phyloP scores from a whole-genome alignment of 2,888 invertebrate species.

The Choreutis nemorana region DNA sequence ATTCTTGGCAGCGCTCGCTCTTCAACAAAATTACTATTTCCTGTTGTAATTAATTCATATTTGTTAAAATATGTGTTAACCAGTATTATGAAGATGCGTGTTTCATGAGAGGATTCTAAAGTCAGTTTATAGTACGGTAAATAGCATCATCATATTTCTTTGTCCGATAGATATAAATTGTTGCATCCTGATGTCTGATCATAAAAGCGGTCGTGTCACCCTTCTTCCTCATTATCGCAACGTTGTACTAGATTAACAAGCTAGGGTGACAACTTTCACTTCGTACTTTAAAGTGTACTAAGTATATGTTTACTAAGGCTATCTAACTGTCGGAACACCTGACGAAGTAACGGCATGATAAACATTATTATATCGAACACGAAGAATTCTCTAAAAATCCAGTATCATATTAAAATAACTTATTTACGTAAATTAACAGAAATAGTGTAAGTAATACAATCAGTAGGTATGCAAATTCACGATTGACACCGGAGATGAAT shows the following conservation, averaged over 20 bases:
- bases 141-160: not conserved
- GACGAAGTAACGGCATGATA: too few species aligned
- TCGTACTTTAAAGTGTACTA: too few species aligned
- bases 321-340: too few species aligned
- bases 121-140: not conserved
- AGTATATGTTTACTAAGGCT: too few species aligned
- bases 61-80: too few species aligned
- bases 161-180: conserved; percentile 20
- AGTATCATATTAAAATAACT: too few species aligned
- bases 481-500: conserved; percentile 10
- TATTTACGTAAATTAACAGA: too few species aligned
- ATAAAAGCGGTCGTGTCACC: conserved; percentile 37
- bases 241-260: too few species aligned
- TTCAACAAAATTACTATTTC: conserved; percentile 1
- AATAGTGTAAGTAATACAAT: too few species aligned
- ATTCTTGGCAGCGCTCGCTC: conserved; percentile 23
- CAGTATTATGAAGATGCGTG: not conserved
- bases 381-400: too few species aligned
- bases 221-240: conserved; percentile 56
- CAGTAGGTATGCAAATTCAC: conserved; percentile 11
- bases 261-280: too few species aligned
- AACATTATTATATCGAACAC: too few species aligned
- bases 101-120: not conserved
- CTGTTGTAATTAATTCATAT: not conserved
- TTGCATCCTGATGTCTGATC: conserved; percentile 35